Percentiles rank a stretch among this genome's conserved stretches.
These are phyloP conservation scores for Drosophila flavopinicola DNA, from an alignment of 2,888 invertebrate genomes.

Conservation along the genomic window DNA sequence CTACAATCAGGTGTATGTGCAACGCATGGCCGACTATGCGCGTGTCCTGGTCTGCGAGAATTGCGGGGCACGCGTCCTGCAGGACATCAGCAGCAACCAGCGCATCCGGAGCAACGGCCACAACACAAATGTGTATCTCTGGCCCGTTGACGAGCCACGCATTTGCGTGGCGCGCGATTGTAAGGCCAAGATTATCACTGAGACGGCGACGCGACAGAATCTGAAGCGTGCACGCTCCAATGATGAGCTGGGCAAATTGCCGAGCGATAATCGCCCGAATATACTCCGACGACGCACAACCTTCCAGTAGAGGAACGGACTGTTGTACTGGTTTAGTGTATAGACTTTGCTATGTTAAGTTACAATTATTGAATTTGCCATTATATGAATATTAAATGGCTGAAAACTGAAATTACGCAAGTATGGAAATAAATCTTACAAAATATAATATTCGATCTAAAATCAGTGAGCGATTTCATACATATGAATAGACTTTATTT, in stretches of 20 bases:
- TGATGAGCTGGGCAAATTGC: conserved; percentile 19
- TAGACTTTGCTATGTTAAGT: not conserved
- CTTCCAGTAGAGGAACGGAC: conserved; percentile 15
- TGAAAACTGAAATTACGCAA: not conserved
- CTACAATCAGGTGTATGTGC: conserved; percentile 56
- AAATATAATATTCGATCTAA: conserved; percentile 7
- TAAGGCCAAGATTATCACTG: conserved; percentile 13
- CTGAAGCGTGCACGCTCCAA: conserved; percentile 50
- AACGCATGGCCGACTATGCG: conserved; percentile 36
- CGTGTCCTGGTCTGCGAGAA: conserved; percentile 20
- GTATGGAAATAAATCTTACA: not conserved
- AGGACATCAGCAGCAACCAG: conserved; percentile 14
- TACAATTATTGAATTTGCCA: too few species aligned
- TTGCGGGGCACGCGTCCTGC: conserved; percentile 6
- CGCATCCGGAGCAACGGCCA: not conserved
- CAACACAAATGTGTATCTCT: conserved; percentile 24
- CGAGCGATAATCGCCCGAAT: conserved; percentile 47
- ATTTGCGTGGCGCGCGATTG: conserved; percentile 31
- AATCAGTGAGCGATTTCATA: conserved; percentile 15
- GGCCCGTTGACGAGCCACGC: conserved; percentile 12
- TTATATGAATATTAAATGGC: not conserved
- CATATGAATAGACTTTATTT: conserved; percentile 69
- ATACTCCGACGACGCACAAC: conserved; percentile 51
- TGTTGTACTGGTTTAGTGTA: not conserved
- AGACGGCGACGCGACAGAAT: conserved; percentile 6